These are phyloP conservation scores for Mesaphorura yosii DNA, from an alignment of 1,140 invertebrate genomes.

Conservation along the genomic window DNA sequence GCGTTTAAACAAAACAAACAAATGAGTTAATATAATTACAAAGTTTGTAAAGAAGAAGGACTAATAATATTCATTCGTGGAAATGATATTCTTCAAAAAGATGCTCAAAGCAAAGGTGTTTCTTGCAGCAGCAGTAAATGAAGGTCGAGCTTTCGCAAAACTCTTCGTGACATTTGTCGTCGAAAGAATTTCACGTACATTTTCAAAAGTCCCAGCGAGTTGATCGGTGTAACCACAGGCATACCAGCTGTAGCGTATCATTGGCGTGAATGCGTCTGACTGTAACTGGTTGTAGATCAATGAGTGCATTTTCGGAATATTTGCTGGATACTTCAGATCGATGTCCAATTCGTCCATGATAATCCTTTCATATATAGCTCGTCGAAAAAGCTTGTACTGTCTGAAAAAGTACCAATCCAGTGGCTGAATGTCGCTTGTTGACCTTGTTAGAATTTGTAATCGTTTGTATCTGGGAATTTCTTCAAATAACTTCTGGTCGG, in stretches of 20 bases:
- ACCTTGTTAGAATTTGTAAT: constrained; percentile 1
- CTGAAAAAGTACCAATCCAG: constrained; percentile 3
- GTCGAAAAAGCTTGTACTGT: constrained; percentile 4
- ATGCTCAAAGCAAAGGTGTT: not conserved
- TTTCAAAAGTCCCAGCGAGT: not conserved
- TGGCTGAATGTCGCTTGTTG: constrained; percentile 1
- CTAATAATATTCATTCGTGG: too few species aligned
- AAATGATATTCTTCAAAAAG: not conserved
- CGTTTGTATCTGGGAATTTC: not conserved
- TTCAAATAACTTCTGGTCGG: not conserved
- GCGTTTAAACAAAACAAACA: too few species aligned
- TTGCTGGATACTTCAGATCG: not conserved
- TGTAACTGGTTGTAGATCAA: constrained; percentile 1
- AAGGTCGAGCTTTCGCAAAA: not conserved
- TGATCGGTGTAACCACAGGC: not conserved
- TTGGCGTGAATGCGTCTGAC: not conserved
- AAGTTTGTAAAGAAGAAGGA: too few species aligned
- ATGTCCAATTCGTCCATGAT: not conserved
- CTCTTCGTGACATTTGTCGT: not conserved
- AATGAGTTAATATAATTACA: too few species aligned
- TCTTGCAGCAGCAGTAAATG: not conserved
- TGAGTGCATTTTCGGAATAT: constrained; percentile 3
- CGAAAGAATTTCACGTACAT: not conserved
- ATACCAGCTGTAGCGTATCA: constrained; percentile 1
- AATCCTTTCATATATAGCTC: not conserved